Conservation (phyloP, 1,140 invertebrate genomes). For the Drosophila sechellia region DNA sequence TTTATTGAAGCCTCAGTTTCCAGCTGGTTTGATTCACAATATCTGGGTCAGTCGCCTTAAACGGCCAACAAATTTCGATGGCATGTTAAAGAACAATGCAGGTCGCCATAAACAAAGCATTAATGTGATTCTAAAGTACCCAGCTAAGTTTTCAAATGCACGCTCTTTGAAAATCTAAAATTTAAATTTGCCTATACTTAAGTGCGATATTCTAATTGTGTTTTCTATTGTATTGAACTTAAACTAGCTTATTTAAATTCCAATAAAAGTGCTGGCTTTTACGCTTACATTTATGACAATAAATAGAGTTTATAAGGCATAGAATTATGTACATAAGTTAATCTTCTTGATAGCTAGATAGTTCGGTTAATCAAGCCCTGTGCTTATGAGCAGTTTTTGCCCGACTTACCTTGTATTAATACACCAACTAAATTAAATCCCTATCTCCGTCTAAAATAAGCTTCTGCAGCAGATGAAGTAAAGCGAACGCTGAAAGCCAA, state of each 20-base stretch:
- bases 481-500: constrained; percentile 2
- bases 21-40: constrained; percentile 10
- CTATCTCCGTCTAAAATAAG: neutral
- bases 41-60: constrained; percentile 52
- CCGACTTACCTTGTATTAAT: neutral
- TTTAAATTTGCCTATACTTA: neutral
- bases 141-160: neutral
- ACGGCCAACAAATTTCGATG: constrained; percentile 12
- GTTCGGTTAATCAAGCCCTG: no score
- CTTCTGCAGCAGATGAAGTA: constrained; percentile 11
- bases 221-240: neutral
- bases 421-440: neutral
- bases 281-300: no score
- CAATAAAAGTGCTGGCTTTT: no score
- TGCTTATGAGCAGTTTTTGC: no score
- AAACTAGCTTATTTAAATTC: no score
- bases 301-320: no score
- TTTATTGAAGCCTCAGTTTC: constrained; percentile 33
- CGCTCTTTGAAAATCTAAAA: neutral
- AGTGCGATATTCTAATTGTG: neutral
- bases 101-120: neutral
- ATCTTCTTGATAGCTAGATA: no score
- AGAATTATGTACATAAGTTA: no score
- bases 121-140: neutral
- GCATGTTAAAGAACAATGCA: constrained; percentile 20